Base-by-base conservation (phyloP, 1,140 invertebrate genomes). In the Semibalanus balanoides region DNA sequence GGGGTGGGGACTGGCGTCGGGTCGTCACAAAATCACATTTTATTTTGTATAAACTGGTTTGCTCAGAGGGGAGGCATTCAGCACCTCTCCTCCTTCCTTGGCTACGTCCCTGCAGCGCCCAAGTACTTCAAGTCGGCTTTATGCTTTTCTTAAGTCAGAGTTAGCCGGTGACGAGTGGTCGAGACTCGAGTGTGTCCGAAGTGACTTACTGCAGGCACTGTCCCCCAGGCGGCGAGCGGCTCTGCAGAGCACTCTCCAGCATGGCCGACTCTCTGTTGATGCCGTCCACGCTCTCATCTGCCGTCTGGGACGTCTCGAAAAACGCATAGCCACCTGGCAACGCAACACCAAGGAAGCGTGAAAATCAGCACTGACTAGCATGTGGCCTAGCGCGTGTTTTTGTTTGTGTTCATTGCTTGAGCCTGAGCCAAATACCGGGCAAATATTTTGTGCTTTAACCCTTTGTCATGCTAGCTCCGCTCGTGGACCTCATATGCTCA, bases 251-350 rank as follows among this genome's bases (percentile, higher is more conserved):
- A 78, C 87, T 88, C 77, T 88, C 86, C 30, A 89, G 77, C 43
- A 81, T 86, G 40, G 82, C 87, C 82, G 81, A 86, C 83, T 81
- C 83, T 11, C 82, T 83, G 82, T 81, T 3, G 81, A 74, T n/a
- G 30, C 31, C 75, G n/a, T 40, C 74, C 0, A 84, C 82, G 77
- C 84, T 83, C 22, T 80, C 78, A n/a, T n/a, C n/a, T 22, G 84
- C 82, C 64, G 85, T 75, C 40, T 85, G 82, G 0, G 88, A 90
- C 9, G 88, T 89, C 79, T 90, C 89, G 78, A 89, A 83, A 76
- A 89, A 88, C 11, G 86, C 85, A 77, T 89, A 90, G 3, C 88
- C 88, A 74, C 85, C 87, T 74, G 35, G 22, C 31, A 25, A 74
- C 22, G 27, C 35, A 74, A n/a, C n/a, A n/a, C n/a, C n/a, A n/a